Conservation (phyloP, 53 echinoderm and acorn worm species). For the Arbacia lixula region DNA sequence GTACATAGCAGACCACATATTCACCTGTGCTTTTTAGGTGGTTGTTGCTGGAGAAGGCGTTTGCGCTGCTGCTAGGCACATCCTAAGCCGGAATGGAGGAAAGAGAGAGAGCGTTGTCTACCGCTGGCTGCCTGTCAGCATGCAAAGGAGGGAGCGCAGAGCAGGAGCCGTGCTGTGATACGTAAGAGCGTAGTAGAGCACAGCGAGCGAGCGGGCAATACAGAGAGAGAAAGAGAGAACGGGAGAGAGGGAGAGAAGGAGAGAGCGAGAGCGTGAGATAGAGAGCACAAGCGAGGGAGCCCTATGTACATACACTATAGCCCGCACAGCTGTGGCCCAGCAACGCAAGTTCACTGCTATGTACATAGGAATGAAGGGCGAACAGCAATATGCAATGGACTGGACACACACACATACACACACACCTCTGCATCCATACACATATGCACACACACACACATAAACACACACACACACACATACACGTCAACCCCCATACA, state of each 20-base stretch:
- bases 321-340: conserved; percentile 16
- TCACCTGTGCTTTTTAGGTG: conserved; percentile 51
- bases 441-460: conserved; percentile 17
- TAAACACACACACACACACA: neutral
- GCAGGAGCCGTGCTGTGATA: no score
- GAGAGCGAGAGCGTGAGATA: conserved; percentile 6
- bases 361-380: conserved; percentile 13
- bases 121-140: conserved; percentile 14
- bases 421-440: neutral
- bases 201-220: no score
- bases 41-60: conserved; percentile 25
- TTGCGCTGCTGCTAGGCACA: conserved; percentile 32
- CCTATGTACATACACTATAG: conserved; percentile 11
- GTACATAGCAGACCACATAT: conserved; percentile 4
- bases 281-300: conserved; percentile 22
- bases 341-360: conserved; percentile 25
- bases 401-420: neutral
- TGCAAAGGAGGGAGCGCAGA: conserved; percentile 16
- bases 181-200: no score
- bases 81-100: conserved; percentile 45
- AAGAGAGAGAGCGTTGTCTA: neutral
- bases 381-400: neutral
- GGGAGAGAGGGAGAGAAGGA: no score
- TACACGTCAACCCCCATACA: neutral
- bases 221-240: no score